phyloP scores from a whole-genome alignment of 2,113 vertebrate genomes.

The Epinephelus cyanopodus region DNA sequence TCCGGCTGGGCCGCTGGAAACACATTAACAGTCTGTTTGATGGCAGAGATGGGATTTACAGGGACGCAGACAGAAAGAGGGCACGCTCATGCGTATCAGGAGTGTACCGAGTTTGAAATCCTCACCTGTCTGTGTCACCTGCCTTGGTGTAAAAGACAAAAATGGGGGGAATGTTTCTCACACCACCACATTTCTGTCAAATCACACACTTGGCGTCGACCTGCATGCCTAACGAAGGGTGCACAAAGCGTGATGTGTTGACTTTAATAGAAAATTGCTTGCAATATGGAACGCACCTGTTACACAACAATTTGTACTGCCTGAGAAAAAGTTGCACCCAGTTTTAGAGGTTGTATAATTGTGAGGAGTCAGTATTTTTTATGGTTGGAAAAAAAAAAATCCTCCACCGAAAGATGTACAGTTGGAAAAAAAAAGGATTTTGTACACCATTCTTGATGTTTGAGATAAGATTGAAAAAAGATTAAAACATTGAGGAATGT shows the following conservation, averaged over 20 bases:
- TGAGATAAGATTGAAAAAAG: slow-evolving; percentile 72
- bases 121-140: slow-evolving; percentile 33
- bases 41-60: slow-evolving; percentile 29
- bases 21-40: slow-evolving; percentile 23
- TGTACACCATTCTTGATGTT: slow-evolving; percentile 87
- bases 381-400: slow-evolving; percentile 67
- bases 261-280: slow-evolving; percentile 59
- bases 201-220: slow-evolving; percentile 60
- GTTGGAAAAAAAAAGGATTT: slow-evolving; percentile 82
- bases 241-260: slow-evolving; percentile 65
- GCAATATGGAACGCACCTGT: slow-evolving; percentile 61
- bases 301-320: slow-evolving; percentile 63
- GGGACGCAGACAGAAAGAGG: slow-evolving; percentile 21
- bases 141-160: slow-evolving; percentile 25
- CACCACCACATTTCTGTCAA: slow-evolving; percentile 54
- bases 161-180: slow-evolving; percentile 25
- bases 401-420: slow-evolving; percentile 85
- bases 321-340: slow-evolving; percentile 77
- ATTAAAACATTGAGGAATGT: slow-evolving; percentile 86
- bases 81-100: neutral
- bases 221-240: slow-evolving; percentile 67
- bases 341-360: slow-evolving; percentile 76
- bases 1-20: slow-evolving; percentile 66
- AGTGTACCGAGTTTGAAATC: slow-evolving; percentile 8
- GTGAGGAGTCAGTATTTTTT: slow-evolving; percentile 80